Base-by-base conservation (phyloP, 2,113 vertebrate species). In the Epinephelus lanceolatus region DNA sequence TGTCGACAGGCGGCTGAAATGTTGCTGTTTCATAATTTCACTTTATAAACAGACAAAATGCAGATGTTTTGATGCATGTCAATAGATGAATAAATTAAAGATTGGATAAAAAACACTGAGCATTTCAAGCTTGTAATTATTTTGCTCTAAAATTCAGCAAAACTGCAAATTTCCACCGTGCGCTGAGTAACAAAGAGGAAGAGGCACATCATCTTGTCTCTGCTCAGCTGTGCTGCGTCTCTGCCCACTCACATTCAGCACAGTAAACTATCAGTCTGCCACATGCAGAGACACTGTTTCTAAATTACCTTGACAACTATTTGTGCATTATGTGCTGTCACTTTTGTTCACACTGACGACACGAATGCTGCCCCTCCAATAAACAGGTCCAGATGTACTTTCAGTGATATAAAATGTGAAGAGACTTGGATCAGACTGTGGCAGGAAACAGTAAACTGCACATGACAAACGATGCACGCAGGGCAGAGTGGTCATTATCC, bases 191-290 rank as follows among this genome's bases (percentile, higher is more conserved):
- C 25, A 25, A 12, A 17, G 40, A 37, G 15, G n/a, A 25, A 19
- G 25, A 19, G 6, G 19, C 78, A 60, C 40, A 40, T 25, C 5
- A 59, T 17, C 13, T 45, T 17, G 30, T 62, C 30, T 73, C 40
- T 67, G 70, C 40, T 73, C 53, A 61, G 65, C 65, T 42, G 30
- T 53, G 45, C 67, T 19, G 37, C 6, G 37, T 42, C 30, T 40
- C 57, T 70, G 27, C 40, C 63, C 65, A 75, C 63, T 53, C 73
- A 59, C 51, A 70, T 12, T 56, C 63, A 69, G n/a, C 45, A 30
- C 12, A 30, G 60, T 60, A 63, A 85, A 75, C 71, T 80, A 10
- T 13, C 63, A 51, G 21, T 65, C 76, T 63, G 49, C 51, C 55
- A 70, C 13, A 52, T 78, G 60, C 66, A 52, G 42, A 67, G 14